phyloP scores from a whole-genome alignment of 2,888 invertebrate genomes.

The Acholoe squamosa region DNA sequence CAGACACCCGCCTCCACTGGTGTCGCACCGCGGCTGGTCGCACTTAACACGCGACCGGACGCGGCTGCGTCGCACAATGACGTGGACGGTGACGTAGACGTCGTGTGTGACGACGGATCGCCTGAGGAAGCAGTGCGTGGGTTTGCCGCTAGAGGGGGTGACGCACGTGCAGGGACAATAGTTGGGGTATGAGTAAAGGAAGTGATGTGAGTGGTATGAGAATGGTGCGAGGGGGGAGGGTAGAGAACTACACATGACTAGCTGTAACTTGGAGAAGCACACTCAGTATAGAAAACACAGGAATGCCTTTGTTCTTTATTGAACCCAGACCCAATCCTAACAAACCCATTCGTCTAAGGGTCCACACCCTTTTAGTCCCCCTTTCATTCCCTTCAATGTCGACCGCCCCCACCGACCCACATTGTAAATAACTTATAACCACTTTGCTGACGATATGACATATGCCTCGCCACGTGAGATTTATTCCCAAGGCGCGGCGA shows the following conservation, averaged over 20 bases:
- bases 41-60: slow-evolving; percentile 45
- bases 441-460: slow-evolving; percentile 9
- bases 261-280: not conserved
- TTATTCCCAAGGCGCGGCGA: slow-evolving; percentile 8
- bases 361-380: not conserved
- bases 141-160: slow-evolving; percentile 15
- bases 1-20: not conserved
- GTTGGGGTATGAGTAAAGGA: not conserved
- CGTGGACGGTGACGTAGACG: not conserved
- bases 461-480: not conserved
- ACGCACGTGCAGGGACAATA: slow-evolving; percentile 25
- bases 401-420: not conserved
- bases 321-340: not conserved
- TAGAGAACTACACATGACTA: slow-evolving; percentile 20
- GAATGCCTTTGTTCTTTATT: not conserved
- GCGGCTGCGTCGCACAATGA: slow-evolving; percentile 18
- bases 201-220: not conserved
- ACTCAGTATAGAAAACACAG: not conserved
- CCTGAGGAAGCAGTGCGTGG: not conserved
- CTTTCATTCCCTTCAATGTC: not conserved
- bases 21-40: not conserved
- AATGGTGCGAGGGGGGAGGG: not conserved
- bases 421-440: slow-evolving; percentile 17
- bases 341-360: not conserved
- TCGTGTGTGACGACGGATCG: slow-evolving; percentile 29